Base-by-base conservation (phyloP, 92 coral and sea anemone genomes). In the Heteractis magnifica region DNA sequence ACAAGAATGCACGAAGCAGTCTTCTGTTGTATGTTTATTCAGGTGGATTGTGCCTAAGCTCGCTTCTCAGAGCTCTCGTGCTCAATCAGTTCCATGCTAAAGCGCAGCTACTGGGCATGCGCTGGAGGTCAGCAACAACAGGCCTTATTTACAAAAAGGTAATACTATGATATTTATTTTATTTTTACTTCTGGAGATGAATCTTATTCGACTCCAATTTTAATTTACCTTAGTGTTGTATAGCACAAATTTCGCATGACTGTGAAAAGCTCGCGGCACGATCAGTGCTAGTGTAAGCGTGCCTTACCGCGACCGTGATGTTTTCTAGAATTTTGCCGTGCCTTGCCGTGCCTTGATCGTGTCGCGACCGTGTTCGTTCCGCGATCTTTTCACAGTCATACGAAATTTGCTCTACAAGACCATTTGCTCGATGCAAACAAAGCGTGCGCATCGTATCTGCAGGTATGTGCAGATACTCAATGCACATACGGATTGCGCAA, bases 71-170 rank as follows among this genome's bases (percentile, higher is more conserved):
- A 34, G 86, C 90, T 8, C 9, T 93, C 19, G 97, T 91, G 34
- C 81, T 91, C 72, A 90, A 93, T 71, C 97, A 93, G 82, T 93
- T 84, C 81, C 90, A 89, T 34, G 85, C 90, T 77, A 93, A 91
- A 81, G 97, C 92, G 77, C 88, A 91, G 53, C 84, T 89, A 58
- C 72, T 91, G 91, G 94, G 97, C 88, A 91, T 93, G 97, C 93
- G 97, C 82, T 93, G 97, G 97, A 91, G 93, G 80, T 87, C 91
- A 11, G 97, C 97, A 23, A 85, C 89, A 20, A 86, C 84, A 56
- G 97, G 97, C 16, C 76, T 93, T 65, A 83, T 91, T 72, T 93
- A 89, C 76, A 93, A 93, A 71, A 93, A 93, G 93, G 95, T 92
- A 85, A 60, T 65, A 11, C 44, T 34, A 34, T 34, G 44, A 34